These are phyloP conservation scores for Erethizon dorsatum DNA, from an alignment of 2,797 vertebrate genomes.

Conservation along the genomic window DNA sequence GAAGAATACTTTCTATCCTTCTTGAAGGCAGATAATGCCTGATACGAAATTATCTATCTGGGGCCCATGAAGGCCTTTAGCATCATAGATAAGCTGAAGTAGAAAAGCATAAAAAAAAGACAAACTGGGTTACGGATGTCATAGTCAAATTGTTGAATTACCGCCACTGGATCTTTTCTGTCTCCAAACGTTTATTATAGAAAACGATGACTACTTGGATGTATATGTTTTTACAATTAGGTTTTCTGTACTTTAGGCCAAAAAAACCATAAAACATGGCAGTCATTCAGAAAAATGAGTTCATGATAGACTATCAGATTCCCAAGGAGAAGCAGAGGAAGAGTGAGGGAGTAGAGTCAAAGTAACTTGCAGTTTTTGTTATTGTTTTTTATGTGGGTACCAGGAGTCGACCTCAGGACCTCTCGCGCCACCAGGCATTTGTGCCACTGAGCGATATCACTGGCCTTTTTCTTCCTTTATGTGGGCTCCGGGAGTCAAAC, in stretches of 20 bases:
- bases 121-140: background rate
- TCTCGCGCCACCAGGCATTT: too few species aligned
- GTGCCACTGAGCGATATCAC: too few species aligned
- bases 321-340: background rate
- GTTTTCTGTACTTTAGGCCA: background rate
- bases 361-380: background rate
- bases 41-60: background rate
- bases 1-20: background rate
- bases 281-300: constrained; percentile 3
- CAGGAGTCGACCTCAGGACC: too few species aligned
- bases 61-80: background rate
- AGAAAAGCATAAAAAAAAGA: background rate
- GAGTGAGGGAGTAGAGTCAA: background rate
- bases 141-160: background rate
- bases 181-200: background rate
- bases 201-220: background rate
- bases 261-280: background rate
- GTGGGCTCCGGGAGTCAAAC: too few species aligned
- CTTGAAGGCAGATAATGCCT: background rate
- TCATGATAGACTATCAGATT: background rate
- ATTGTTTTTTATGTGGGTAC: too few species aligned
- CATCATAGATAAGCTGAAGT: background rate
- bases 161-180: background rate
- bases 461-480: too few species aligned
- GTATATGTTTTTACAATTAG: background rate